phyloP scores from a whole-genome alignment of 1,140 invertebrate genomes.

The Acromyrmex echinatior region DNA sequence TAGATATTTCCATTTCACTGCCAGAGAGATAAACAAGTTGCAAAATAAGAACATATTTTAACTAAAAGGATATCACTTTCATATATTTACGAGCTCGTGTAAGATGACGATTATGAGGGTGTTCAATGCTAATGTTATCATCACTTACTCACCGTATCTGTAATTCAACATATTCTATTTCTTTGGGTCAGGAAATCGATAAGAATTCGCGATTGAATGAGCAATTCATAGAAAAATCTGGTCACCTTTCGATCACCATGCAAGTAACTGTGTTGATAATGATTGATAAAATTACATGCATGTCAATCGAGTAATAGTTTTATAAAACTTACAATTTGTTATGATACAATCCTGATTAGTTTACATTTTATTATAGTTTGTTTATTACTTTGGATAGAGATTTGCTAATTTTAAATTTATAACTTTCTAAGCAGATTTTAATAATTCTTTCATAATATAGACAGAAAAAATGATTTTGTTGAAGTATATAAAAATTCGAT shows the following conservation, averaged over 20 bases:
- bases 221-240: background rate
- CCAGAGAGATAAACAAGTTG: background rate
- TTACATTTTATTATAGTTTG: background rate
- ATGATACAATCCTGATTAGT: background rate
- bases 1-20: slow-evolving; percentile 23
- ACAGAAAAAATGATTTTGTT: background rate
- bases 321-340: background rate
- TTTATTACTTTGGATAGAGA: background rate
- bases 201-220: background rate
- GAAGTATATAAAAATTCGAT: too few species aligned
- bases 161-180: background rate
- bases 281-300: background rate
- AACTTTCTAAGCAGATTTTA: background rate
- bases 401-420: background rate
- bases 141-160: background rate
- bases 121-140: slow-evolving; percentile 19
- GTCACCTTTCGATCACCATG: background rate
- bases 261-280: background rate
- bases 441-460: background rate
- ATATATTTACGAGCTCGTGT: background rate
- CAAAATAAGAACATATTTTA: slow-evolving; percentile 40
- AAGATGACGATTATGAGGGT: slow-evolving; percentile 24
- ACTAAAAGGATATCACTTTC: slow-evolving; percentile 65
- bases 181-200: background rate
- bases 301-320: background rate